Base-by-base conservation (phyloP, 2,797 vertebrate genomes). In the Luscinia megarhynchos region DNA sequence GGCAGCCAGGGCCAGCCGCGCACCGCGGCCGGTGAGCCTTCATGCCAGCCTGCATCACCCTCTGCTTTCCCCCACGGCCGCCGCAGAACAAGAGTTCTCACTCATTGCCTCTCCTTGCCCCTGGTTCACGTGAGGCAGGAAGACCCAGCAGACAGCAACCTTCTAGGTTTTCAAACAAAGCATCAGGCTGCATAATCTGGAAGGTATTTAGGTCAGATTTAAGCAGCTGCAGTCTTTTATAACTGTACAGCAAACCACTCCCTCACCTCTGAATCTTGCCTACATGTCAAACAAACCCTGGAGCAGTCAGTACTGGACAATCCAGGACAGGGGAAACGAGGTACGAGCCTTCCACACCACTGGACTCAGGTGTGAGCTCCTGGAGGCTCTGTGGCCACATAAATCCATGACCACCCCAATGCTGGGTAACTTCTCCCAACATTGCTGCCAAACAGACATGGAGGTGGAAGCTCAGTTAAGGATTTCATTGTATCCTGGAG, bases 141-240 rank as follows among this genome's bases (percentile, higher is more conserved):
- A 84, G 67, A 87, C 36, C 58, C 63, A 81, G 57, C 51, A 58
- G 62, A 58, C 41, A 76, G 38, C 30, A 29, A 66, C 70, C 61
- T 91, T 80, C 59, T 58, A 64, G 16, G 54, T 81, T 94, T 93
- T 94, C 87, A 81, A 77, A 84, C 59, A 82, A 78, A 90, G 58
- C 73, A 67, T 51, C 29, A 36, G 78, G 61, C 50, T 91, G 48
- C 34, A 41, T 48, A 82, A 57, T 45, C 74, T 67, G 57, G 82
- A 80, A 95, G 72, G 57, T 89, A 87, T 93, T 94, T 70, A 82
- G 72, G 81, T 87, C 94, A 73, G 48, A 87, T 83, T 79, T 82
- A 90, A 85, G 78, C 59, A 91, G 76, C 58, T 90, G 83, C 69
- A 75, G 38, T 38, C 51, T 87, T 87, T 89, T 70, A 43, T 57